phyloP scores from a whole-genome alignment of 2,113 vertebrate genomes.

The Halcyon senegalensis region DNA sequence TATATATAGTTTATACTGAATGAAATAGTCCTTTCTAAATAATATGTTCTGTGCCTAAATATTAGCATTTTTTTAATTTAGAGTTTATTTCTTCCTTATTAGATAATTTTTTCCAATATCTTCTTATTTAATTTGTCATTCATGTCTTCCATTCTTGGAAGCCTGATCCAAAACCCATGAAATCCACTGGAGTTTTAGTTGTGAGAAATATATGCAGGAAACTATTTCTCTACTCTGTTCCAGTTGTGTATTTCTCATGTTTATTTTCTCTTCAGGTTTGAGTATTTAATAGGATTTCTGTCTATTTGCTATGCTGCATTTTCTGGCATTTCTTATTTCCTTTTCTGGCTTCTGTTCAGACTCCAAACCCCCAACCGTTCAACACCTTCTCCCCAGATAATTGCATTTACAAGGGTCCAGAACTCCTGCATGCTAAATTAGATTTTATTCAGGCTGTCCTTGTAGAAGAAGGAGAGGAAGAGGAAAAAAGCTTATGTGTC shows the following conservation, averaged over 20 bases:
- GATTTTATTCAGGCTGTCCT: neutral
- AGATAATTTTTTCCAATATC: neutral
- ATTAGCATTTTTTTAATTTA: neutral
- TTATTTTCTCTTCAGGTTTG: conserved; percentile 25
- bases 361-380: neutral
- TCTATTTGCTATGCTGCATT: conserved; percentile 16
- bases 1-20: neutral
- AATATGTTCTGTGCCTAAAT: neutral
- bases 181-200: neutral
- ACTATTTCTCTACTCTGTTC: neutral
- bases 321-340: conserved; percentile 38
- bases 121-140: neutral
- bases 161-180: neutral
- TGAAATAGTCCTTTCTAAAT: neutral
- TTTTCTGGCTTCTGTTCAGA: neutral
- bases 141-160: neutral
- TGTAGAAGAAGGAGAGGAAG: neutral
- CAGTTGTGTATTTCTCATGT: neutral
- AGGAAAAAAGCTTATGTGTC: neutral
- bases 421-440: conserved; percentile 14
- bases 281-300: conserved; percentile 42
- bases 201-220: neutral
- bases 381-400: conserved; percentile 21
- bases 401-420: neutral
- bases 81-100: neutral